Conservation (phyloP, 2,113 vertebrate species). For the Ammodytes marinus region DNA sequence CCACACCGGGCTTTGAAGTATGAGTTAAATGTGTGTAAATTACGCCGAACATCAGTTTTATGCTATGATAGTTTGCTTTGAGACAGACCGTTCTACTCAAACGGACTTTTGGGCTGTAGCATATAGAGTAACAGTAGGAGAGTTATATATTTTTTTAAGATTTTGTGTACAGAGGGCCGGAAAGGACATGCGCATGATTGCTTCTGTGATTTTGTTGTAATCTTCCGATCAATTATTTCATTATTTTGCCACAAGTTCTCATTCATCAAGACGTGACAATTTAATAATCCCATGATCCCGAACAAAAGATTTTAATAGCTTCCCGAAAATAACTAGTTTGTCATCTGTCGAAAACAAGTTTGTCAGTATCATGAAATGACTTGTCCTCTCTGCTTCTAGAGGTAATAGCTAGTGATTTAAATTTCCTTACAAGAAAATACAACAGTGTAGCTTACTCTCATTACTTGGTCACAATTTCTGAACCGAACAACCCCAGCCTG, state of each 20-base stretch:
- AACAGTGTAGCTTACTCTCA: neutral
- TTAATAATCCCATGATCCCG: neutral
- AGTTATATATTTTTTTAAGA: neutral
- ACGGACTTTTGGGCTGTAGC: neutral
- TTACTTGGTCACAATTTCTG: neutral
- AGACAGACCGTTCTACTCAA: neutral
- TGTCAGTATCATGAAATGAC: neutral
- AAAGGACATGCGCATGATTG: neutral
- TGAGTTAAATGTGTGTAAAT: neutral
- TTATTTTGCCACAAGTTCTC: neutral
- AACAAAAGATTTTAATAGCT: neutral
- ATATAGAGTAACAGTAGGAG: no score
- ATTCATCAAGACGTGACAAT: neutral
- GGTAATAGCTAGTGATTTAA: neutral
- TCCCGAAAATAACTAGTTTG: neutral
- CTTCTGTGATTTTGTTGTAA: neutral
- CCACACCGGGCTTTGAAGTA: neutral
- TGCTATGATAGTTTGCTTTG: neutral
- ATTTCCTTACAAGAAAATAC: neutral
- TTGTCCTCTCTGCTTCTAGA: neutral
- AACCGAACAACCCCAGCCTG: neutral
- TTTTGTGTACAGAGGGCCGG: neutral
- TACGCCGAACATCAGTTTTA: neutral
- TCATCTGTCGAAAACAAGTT: neutral
- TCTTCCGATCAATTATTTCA: neutral